phyloP scores from a whole-genome alignment of 2,888 invertebrate species.

The Epinotia bilunana region DNA sequence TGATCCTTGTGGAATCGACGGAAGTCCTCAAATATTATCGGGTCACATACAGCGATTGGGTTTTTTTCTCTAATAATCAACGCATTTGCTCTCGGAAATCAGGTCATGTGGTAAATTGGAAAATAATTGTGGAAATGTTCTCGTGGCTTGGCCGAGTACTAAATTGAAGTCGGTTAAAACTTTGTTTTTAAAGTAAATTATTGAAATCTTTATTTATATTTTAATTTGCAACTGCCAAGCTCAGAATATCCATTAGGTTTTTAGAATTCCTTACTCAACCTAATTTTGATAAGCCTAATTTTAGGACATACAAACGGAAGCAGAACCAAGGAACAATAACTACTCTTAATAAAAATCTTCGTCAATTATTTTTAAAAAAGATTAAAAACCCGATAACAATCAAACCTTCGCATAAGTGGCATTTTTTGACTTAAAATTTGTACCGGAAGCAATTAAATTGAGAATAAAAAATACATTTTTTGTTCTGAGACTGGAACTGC shows the following conservation, averaged over 20 bases:
- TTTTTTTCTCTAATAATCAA: too few species aligned
- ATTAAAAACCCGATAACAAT: constrained; percentile 25
- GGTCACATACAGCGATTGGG: too few species aligned
- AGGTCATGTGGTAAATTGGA: too few species aligned
- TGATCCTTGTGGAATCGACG: too few species aligned
- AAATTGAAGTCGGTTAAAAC: too few species aligned
- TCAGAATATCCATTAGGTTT: neutral
- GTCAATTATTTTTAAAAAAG: constrained; percentile 8
- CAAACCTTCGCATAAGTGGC: constrained; percentile 29
- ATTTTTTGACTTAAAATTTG: constrained; percentile 43
- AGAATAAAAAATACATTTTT: constrained; percentile 30
- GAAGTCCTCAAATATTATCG: too few species aligned
- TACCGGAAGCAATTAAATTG: constrained; percentile 38
- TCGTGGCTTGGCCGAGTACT: too few species aligned
- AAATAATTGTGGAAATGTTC: too few species aligned
- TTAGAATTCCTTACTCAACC: neutral
- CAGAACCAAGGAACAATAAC: neutral
- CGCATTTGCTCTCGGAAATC: too few species aligned
- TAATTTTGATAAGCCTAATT: neutral
- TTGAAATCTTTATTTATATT: too few species aligned
- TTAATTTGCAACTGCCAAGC: too few species aligned
- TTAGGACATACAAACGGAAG: neutral
- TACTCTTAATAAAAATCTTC: neutral
- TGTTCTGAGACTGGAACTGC: constrained; percentile 38
- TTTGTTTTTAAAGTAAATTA: too few species aligned